A percentile compares a stretch with the other conserved stretches of the same genome.
Evolutionary conservation across 2,888 invertebrate genomes (phyloP).

Genomic region (Oscheius sp.): DNA sequence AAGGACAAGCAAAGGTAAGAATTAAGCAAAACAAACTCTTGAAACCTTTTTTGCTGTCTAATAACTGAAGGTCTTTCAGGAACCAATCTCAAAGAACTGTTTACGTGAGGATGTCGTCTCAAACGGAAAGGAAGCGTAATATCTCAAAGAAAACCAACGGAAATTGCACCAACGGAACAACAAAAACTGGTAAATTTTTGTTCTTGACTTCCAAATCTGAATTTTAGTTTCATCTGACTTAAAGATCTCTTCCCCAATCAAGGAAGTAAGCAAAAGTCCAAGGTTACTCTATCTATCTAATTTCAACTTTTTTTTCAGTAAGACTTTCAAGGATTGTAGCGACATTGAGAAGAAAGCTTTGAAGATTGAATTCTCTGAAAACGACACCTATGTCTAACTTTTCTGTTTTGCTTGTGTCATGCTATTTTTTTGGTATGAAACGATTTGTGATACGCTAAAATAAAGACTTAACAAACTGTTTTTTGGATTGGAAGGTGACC

Average conservation of each 20-base stretch:
- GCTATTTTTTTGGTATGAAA: constrained; percentile 10
- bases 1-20: constrained; percentile 19
- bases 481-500: too few species aligned
- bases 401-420: constrained; percentile 5
- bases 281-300: too few species aligned
- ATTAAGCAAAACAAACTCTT: too few species aligned
- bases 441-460: constrained; percentile 24
- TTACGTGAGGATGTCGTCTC: constrained; percentile 1
- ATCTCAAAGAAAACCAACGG: constrained; percentile 14
- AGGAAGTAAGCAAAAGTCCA: background rate
- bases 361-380: constrained; percentile 24
- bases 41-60: too few species aligned
- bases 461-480: too few species aligned
- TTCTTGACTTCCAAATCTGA: too few species aligned
- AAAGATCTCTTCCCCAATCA: background rate
- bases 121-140: background rate
- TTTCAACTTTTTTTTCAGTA: background rate
- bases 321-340: background rate
- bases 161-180: background rate
- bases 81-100: constrained; percentile 18
- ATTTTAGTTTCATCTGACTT: too few species aligned
- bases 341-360: constrained; percentile 1
- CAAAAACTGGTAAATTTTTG: background rate
- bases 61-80: background rate
- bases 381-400: constrained; percentile 20